A percentile compares a stretch with the other conserved stretches of the same genome.
Conservation (phyloP, 2,113 vertebrate species). For the Dolichotis patagonum region DNA sequence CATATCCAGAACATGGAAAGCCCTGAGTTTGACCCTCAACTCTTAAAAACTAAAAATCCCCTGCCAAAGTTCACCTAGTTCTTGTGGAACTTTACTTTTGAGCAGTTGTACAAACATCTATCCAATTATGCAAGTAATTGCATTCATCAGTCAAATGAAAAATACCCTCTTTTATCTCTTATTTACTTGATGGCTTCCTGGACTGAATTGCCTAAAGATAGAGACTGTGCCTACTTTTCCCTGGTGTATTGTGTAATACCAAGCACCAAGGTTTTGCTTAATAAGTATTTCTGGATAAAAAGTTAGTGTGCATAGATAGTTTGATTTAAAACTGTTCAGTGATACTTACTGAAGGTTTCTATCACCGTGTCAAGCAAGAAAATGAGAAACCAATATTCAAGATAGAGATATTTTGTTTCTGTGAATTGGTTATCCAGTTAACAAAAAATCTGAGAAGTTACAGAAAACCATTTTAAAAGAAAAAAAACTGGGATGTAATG, state of each 20-base stretch:
- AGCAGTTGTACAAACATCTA: background rate
- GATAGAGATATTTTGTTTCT: background rate
- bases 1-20: background rate
- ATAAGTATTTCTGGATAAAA: conserved; percentile 11
- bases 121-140: background rate
- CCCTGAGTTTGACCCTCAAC: background rate
- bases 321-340: background rate
- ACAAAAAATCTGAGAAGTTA: background rate
- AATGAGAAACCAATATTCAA: background rate
- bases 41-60: no score
- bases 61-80: background rate
- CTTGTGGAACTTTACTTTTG: background rate
- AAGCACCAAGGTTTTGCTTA: background rate
- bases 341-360: background rate
- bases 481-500: background rate
- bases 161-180: background rate
- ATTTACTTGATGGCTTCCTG: background rate
- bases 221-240: background rate
- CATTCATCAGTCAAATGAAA: background rate
- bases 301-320: background rate
- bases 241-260: background rate
- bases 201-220: background rate
- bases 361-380: background rate
- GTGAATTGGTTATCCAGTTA: background rate
- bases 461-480: background rate